These are phyloP conservation scores for Pemphredon lugubris DNA, from an alignment of 2,888 invertebrate genomes.

Conservation along the genomic window DNA sequence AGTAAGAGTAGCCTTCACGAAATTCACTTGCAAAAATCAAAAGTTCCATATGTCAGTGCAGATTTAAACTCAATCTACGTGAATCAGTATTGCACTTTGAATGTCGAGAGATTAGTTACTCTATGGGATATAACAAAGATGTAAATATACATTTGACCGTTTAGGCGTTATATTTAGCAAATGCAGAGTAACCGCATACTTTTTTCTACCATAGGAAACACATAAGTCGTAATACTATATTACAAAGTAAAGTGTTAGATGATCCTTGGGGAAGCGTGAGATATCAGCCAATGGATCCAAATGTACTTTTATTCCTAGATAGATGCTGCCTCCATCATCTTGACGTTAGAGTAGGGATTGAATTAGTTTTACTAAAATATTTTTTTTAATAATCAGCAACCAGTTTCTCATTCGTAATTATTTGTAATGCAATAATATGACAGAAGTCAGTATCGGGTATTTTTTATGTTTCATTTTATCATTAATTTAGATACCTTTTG, in stretches of 20 bases:
- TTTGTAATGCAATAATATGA: slow-evolving; percentile 4
- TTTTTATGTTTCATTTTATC: not conserved
- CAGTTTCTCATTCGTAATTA: too few species aligned
- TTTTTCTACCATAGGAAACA: slow-evolving; percentile 53
- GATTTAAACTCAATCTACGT: slow-evolving; percentile 69
- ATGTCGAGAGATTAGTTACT: slow-evolving; percentile 63
- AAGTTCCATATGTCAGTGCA: slow-evolving; percentile 70
- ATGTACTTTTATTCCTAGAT: slow-evolving; percentile 70
- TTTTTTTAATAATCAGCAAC: slow-evolving; percentile 7
- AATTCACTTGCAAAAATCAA: slow-evolving; percentile 64
- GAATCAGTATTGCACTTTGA: slow-evolving; percentile 70
- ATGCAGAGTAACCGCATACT: too few species aligned
- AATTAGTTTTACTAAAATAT: slow-evolving; percentile 23
- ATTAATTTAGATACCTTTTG: slow-evolving; percentile 58
- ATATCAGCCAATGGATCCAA: slow-evolving; percentile 66
- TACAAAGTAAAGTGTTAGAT: slow-evolving; percentile 46
- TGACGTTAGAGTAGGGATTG: slow-evolving; percentile 70
- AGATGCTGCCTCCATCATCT: slow-evolving; percentile 76
- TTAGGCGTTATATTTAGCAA: too few species aligned
- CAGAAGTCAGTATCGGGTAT: slow-evolving; percentile 15
- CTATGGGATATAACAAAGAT: slow-evolving; percentile 71
- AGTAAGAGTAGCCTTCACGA: slow-evolving; percentile 62
- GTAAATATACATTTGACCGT: slow-evolving; percentile 55
- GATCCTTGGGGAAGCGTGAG: slow-evolving; percentile 75
- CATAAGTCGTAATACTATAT: slow-evolving; percentile 51